Base-by-base conservation (phyloP, 1,140 invertebrate species). In the Diorhabda carinulata region DNA sequence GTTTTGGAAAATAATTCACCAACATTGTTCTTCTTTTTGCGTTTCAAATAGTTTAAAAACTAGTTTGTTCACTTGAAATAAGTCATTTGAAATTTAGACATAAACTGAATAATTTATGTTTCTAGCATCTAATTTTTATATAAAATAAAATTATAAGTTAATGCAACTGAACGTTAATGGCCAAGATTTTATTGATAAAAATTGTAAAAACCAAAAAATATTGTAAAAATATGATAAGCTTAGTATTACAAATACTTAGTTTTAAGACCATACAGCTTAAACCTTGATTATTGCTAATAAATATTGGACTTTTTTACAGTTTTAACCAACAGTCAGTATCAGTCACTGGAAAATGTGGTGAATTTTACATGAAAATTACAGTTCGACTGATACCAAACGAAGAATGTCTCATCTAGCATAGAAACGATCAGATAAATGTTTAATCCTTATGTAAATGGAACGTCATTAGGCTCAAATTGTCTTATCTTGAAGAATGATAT, bases 221-320 rank as follows among this genome's bases (percentile, higher is more conserved):
- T 25, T 25, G 25, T 25, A 25, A 25, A 25, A 25, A 25, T 25
- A 25, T 25, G 25, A 25, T 25, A 25, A 25, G 25, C 25, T 52
- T 52, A 52, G 47, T 52, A 8, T 52, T 52, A 52, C n/a, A n/a
- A 52, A 52, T 66, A 43, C 25, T 65, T 40, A 67, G 40, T 47
- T 68, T 69, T 66, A 63, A 10, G 9, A 41, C n/a, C 41, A 66
- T 61, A 68, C 78, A 79, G 78, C 78, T 80, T 80, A 80, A 80
- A 78, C 78, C 77, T 79, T 77, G 77, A 76, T 74, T 66, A 70
- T 75, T 65, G 67, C 68, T 78, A 78, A 79, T 81, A 81, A 81
- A 79, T 81, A 81, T 81, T 81, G 79, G 79, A 81, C 79, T 76
- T 77, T 79, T 76, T 57, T 73, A 65, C 59, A 67, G 65, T 67